These are phyloP conservation scores for Caenorhabditis afra DNA, from an alignment of 2,888 invertebrate species.

Conservation along the genomic window DNA sequence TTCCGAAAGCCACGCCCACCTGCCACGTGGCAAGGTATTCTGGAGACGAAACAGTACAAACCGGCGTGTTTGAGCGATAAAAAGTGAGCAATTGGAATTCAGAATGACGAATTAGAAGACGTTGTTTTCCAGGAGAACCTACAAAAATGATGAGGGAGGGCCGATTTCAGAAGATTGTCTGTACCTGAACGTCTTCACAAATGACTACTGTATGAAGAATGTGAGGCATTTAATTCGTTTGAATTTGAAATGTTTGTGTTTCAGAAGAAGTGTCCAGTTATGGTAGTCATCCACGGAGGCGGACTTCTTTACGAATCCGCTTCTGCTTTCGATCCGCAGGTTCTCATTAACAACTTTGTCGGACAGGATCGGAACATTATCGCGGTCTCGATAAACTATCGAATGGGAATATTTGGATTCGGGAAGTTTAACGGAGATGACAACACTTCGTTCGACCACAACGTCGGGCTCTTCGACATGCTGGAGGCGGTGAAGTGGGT, in stretches of 20 bases:
- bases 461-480: slow-evolving; percentile 9
- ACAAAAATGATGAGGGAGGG: slow-evolving; percentile 16
- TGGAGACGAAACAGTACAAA: slow-evolving; percentile 60
- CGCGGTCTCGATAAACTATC: slow-evolving; percentile 48
- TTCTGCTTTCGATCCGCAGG: slow-evolving; percentile 28
- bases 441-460: background rate
- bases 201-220: slow-evolving; percentile 41
- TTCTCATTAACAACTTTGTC: slow-evolving; percentile 58
- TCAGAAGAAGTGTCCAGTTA: slow-evolving; percentile 55
- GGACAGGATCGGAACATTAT: slow-evolving; percentile 53
- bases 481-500: slow-evolving; percentile 29
- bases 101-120: too few species aligned
- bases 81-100: background rate
- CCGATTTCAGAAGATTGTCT: slow-evolving; percentile 60
- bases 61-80: slow-evolving; percentile 61
- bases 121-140: slow-evolving; percentile 32
- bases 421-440: slow-evolving; percentile 1
- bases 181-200: slow-evolving; percentile 59
- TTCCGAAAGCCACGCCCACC: slow-evolving; percentile 32
- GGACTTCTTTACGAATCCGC: slow-evolving; percentile 28
- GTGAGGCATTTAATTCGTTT: slow-evolving; percentile 22
- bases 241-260: too few species aligned
- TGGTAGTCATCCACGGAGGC: slow-evolving; percentile 56
- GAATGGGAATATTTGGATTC: slow-evolving; percentile 56
- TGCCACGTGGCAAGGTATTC: slow-evolving; percentile 37